Evolutionary conservation across 2,113 vertebrate genomes (phyloP).

Genomic region (Strix uralensis): DNA sequence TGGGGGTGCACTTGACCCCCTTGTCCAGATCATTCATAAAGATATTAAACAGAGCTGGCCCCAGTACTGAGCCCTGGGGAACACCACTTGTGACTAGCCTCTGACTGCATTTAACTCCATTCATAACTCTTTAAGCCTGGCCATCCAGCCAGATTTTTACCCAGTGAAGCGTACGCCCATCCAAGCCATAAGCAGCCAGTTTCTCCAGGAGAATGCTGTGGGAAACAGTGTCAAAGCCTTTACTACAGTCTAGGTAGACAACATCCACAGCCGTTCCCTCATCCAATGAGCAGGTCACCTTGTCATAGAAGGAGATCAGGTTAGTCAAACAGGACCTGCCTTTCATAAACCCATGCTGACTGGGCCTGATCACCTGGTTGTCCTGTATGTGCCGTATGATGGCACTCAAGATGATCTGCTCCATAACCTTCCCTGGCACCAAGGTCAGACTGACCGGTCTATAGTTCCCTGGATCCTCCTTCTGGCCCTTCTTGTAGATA

Average conservation of each 20-base stretch:
- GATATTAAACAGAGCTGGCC: background rate
- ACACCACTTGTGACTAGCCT: background rate
- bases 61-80: background rate
- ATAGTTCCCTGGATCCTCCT: background rate
- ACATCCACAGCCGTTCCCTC: background rate
- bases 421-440: background rate
- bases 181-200: background rate
- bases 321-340: background rate
- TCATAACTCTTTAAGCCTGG: background rate
- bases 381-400: too few species aligned
- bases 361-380: background rate
- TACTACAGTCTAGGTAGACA: background rate
- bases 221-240: background rate
- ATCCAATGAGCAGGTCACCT: background rate
- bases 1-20: background rate
- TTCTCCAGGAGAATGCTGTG: background rate
- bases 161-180: too few species aligned
- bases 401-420: background rate
- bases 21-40: background rate
- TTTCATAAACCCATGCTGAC: background rate
- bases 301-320: background rate
- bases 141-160: background rate
- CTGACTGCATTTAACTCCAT: background rate
- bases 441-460: background rate
- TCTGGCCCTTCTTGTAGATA: background rate